A percentile compares a stretch with the other conserved stretches of the same genome.
These are phyloP conservation scores for Trachurus trachurus DNA, from an alignment of 2,797 vertebrate genomes.

Conservation along the genomic window DNA sequence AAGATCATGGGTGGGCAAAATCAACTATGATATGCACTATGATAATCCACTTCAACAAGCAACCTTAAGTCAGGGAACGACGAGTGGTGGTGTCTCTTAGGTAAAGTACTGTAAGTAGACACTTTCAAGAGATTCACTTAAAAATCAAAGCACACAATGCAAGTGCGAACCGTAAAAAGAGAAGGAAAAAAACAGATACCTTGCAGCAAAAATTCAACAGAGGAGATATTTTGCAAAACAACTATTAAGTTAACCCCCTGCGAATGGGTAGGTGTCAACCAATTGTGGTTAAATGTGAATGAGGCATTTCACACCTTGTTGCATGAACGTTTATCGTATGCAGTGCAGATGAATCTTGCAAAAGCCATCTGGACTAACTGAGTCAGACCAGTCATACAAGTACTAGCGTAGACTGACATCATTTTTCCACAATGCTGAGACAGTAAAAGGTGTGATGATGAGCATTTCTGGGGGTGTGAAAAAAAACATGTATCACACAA, in stretches of 20 bases:
- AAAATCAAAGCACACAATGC: conserved; percentile 19
- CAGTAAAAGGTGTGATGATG: conserved; percentile 56
- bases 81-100: background rate
- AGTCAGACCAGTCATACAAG: conserved; percentile 50
- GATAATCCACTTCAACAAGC: conserved; percentile 25
- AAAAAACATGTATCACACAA: conserved; percentile 32
- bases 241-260: conserved; percentile 25
- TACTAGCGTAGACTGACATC: conserved; percentile 40
- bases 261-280: conserved; percentile 33
- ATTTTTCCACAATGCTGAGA: conserved; percentile 59
- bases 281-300: conserved; percentile 59
- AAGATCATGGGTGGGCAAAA: conserved; percentile 42
- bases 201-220: conserved; percentile 13
- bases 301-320: conserved; percentile 66
- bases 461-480: conserved; percentile 53
- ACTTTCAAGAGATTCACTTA: conserved; percentile 18
- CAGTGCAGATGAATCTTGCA: conserved; percentile 52
- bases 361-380: conserved; percentile 53
- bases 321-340: conserved; percentile 40
- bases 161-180: conserved; percentile 21
- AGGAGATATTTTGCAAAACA: conserved; percentile 40
- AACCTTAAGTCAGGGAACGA: conserved; percentile 18
- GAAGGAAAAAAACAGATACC: background rate
- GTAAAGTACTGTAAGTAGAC: conserved; percentile 1
- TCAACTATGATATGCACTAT: conserved; percentile 21